Evolutionary conservation across 2,113 vertebrate genomes (phyloP).

Genomic region (Pachycephala philippinensis): DNA sequence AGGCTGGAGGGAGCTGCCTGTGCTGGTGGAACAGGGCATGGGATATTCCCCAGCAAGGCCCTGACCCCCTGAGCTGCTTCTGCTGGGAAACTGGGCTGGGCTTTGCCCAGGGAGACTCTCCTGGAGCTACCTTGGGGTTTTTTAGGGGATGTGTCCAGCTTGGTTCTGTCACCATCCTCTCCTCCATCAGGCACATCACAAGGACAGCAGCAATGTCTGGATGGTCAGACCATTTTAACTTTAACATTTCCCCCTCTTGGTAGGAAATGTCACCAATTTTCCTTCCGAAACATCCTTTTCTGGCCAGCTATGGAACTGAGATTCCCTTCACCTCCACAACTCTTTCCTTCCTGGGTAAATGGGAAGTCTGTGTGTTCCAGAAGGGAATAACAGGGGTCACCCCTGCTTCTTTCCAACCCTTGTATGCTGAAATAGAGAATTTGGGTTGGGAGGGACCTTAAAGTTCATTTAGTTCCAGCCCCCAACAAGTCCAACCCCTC

Average conservation of each 20-base stretch:
- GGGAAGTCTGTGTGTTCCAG: neutral
- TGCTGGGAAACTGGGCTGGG: neutral
- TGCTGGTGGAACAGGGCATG: fast-evolving
- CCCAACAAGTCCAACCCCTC: neutral
- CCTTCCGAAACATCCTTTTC: fast-evolving
- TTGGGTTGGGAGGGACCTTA: neutral
- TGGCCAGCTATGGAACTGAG: fast-evolving
- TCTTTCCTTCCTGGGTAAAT: neutral
- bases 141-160: neutral
- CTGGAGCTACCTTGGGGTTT: fast-evolving
- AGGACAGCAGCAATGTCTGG: neutral
- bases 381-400: neutral
- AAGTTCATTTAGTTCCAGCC: too few species aligned
- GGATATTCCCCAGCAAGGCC: neutral
- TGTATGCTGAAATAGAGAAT: fast-evolving
- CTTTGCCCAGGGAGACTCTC: neutral
- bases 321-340: neutral
- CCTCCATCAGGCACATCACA: neutral
- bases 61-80: neutral
- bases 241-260: neutral
- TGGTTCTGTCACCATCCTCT: neutral
- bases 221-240: neutral
- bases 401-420: neutral
- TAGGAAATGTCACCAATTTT: neutral
- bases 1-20: neutral